Percentiles rank a stretch among this genome's conserved stretches.
Evolutionary conservation across 2,888 invertebrate genomes (phyloP).

Genomic region (Eupithecia centaureata): DNA sequence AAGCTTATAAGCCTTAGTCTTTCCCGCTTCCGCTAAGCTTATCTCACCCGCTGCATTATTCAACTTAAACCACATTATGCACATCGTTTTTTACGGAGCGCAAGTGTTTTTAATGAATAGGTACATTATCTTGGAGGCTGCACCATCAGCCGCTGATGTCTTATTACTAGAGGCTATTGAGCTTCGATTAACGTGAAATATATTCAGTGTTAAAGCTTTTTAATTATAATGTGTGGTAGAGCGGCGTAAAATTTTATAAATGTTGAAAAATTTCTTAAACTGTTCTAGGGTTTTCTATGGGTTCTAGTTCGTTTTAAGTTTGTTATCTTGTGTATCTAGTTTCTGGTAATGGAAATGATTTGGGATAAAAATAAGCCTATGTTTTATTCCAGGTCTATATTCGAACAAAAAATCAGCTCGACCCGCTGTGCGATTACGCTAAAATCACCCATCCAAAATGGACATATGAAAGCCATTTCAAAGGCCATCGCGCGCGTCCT

Average conservation of each 20-base stretch:
- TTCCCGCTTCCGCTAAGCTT: neutral
- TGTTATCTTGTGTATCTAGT: too few relatives aligned
- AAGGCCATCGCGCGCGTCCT: too few relatives aligned
- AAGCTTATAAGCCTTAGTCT: neutral
- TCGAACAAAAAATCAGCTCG: too few relatives aligned
- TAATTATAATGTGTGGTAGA: slow-evolving; percentile 47
- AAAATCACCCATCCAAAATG: too few relatives aligned
- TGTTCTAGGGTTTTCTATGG: too few relatives aligned
- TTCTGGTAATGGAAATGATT: too few relatives aligned
- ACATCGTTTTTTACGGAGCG: slow-evolving; percentile 65
- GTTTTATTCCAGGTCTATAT: too few relatives aligned
- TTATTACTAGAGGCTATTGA: slow-evolving; percentile 70
- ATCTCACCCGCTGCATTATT: slow-evolving; percentile 23
- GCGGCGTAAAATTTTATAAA: neutral
- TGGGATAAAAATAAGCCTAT: too few relatives aligned
- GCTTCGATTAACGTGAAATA: slow-evolving; percentile 68
- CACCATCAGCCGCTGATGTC: slow-evolving; percentile 75
- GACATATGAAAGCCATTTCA: too few relatives aligned
- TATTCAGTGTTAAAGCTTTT: slow-evolving; percentile 74
- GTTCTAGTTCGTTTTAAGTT: too few relatives aligned
- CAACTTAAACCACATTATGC: slow-evolving; percentile 53
- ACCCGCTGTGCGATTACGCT: too few relatives aligned
- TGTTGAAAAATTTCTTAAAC: too few relatives aligned
- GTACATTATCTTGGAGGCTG: slow-evolving; percentile 70
- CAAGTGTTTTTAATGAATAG: slow-evolving; percentile 81